A percentile compares a stretch with the other conserved stretches of the same genome.
Conservation (phyloP, 2,113 vertebrate species). For the Alligator sinensis region DNA sequence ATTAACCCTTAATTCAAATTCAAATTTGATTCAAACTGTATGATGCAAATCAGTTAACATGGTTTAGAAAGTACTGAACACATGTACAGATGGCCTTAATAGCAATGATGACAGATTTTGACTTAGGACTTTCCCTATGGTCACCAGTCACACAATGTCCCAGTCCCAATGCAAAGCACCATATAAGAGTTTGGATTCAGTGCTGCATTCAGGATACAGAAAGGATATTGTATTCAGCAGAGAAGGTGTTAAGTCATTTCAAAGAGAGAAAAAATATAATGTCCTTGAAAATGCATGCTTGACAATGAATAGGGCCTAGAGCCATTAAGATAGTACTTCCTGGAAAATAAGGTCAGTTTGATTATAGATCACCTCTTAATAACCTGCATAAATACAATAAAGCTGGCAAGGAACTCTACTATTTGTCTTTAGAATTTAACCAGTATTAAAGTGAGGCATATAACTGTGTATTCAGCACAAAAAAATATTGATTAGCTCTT, state of each 20-base stretch:
- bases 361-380: constrained; percentile 60
- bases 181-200: background rate
- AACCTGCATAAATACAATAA: constrained; percentile 54
- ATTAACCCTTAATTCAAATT: too few species aligned
- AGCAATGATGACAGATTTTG: background rate
- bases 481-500: constrained; percentile 13
- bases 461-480: background rate
- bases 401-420: background rate
- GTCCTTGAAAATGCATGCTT: constrained; percentile 70
- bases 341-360: constrained; percentile 74
- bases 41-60: too few species aligned
- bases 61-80: too few species aligned
- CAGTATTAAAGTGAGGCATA: background rate
- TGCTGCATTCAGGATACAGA: constrained; percentile 10
- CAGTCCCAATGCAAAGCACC: background rate
- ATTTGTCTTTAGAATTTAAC: background rate
- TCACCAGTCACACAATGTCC: background rate
- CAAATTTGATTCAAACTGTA: too few species aligned
- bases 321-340: constrained; percentile 60
- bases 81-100: too few species aligned
- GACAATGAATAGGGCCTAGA: constrained; percentile 54
- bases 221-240: constrained; percentile 43
- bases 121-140: background rate
- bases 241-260: constrained; percentile 72
- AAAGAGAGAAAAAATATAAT: constrained; percentile 65